Percentiles rank a stretch among this genome's conserved stretches.
These are phyloP conservation scores for Ptycholaimellus sp. DNA, from an alignment of 2,888 invertebrate species.

Conservation along the genomic window DNA sequence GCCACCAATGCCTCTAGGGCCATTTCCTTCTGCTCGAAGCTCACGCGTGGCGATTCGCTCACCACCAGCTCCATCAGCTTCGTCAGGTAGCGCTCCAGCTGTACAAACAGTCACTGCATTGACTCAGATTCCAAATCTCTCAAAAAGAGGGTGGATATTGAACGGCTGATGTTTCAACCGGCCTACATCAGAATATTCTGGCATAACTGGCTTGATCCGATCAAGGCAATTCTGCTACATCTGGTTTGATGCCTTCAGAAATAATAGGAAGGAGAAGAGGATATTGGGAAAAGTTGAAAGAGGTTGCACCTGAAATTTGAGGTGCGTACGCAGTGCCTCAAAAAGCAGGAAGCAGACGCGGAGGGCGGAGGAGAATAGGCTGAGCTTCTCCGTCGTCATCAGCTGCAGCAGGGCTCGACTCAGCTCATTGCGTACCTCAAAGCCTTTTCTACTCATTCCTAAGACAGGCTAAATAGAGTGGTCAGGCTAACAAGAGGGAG, in stretches of 20 bases:
- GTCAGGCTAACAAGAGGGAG: slow-evolving; percentile 51
- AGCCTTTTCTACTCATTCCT: too few species aligned
- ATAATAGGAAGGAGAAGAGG: too few species aligned
- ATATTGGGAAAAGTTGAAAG: too few species aligned
- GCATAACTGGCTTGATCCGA: too few species aligned
- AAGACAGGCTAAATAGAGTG: background rate
- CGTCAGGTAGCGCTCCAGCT: slow-evolving; percentile 31
- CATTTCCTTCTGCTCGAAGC: slow-evolving; percentile 70
- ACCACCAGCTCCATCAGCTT: slow-evolving; percentile 17
- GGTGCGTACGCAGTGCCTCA: slow-evolving; percentile 63
- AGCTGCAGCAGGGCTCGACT: slow-evolving; percentile 34
- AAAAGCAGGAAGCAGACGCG: slow-evolving; percentile 80
- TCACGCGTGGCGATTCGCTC: slow-evolving; percentile 38
- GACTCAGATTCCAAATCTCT: too few species aligned
- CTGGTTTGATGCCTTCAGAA: too few species aligned
- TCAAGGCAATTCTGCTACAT: too few species aligned
- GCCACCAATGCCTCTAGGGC: slow-evolving; percentile 63
- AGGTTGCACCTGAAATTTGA: slow-evolving; percentile 94
- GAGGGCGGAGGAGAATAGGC: slow-evolving; percentile 67
- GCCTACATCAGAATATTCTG: too few species aligned
- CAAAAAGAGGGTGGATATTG: too few species aligned
- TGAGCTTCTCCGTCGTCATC: slow-evolving; percentile 57
- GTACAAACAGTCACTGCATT: too few species aligned
- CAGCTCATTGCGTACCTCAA: too few species aligned
- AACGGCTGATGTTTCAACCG: too few species aligned